These are phyloP conservation scores for Drosophila mojavensis DNA, from an alignment of 1,140 invertebrate genomes.

Conservation along the genomic window DNA sequence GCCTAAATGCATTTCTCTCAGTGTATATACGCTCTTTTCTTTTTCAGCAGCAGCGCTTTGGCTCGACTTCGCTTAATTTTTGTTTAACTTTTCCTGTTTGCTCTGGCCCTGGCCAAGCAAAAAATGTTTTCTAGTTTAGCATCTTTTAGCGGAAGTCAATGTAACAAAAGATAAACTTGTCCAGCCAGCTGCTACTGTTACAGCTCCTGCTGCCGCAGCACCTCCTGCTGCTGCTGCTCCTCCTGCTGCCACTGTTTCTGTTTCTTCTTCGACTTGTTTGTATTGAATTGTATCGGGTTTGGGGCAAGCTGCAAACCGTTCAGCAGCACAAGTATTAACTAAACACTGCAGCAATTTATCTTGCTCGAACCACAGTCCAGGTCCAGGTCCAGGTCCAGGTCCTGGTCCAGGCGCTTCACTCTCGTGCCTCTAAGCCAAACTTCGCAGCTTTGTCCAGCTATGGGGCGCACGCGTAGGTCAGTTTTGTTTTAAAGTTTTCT, in stretches of 20 bases:
- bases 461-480: conserved; percentile 52
- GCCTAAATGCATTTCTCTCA: conserved; percentile 33
- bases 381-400: not conserved
- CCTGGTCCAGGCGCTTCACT: not conserved
- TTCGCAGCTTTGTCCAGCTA: conserved; percentile 14
- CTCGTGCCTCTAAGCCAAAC: conserved; percentile 9
- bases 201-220: conserved; percentile 27
- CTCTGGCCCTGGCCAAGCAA: conserved; percentile 36
- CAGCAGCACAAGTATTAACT: conserved; percentile 69
- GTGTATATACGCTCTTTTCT: conserved; percentile 40
- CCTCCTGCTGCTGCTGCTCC: conserved; percentile 23
- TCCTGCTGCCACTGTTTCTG: conserved; percentile 22
- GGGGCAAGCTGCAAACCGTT: conserved; percentile 25
- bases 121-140: conserved; percentile 72
- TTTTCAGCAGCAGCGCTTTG: conserved; percentile 1
- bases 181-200: conserved; percentile 67
- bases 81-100: conserved; percentile 73
- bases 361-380: conserved; percentile 27
- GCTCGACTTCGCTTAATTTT: conserved; percentile 82
- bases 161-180: conserved; percentile 82
- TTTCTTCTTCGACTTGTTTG: conserved; percentile 34
- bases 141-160: conserved; percentile 80
- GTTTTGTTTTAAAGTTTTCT: conserved; percentile 76
- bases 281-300: conserved; percentile 50
- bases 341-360: conserved; percentile 81